Conservation (phyloP, 2,888 invertebrate species). For the Volucella bombylans region DNA sequence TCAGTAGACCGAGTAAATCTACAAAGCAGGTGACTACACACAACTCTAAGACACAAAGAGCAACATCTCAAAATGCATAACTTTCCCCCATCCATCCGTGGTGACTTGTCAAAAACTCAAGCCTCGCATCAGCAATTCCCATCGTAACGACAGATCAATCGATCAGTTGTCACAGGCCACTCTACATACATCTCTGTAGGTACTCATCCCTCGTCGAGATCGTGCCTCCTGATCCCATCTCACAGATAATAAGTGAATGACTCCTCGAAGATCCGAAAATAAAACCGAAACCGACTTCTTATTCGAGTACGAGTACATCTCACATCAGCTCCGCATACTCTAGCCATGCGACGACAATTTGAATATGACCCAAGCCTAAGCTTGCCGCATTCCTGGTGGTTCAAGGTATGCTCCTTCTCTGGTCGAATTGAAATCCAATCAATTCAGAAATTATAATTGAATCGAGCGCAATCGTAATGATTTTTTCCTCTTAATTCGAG, state of each 20-base stretch:
- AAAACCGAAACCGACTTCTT: neutral
- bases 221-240: conserved; percentile 55
- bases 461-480: conserved; percentile 64
- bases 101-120: conserved; percentile 50
- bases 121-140: conserved; percentile 40
- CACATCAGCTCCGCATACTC: conserved; percentile 27
- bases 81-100: conserved; percentile 15
- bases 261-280: conserved; percentile 18
- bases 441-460: conserved; percentile 73
- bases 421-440: conserved; percentile 52
- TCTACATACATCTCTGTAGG: conserved; percentile 10
- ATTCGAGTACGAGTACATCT: too few relatives aligned
- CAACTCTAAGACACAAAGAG: neutral
- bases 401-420: neutral
- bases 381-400: conserved; percentile 29
- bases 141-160: conserved; percentile 64
- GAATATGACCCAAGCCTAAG: conserved; percentile 43
- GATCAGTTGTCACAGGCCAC: conserved; percentile 60
- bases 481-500: conserved; percentile 52
- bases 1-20: conserved; percentile 27
- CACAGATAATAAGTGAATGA: conserved; percentile 37
- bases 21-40: conserved; percentile 53
- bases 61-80: conserved; percentile 5
- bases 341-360: conserved; percentile 44
- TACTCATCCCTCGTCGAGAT: conserved; percentile 31